Percentiles rank a stretch among this genome's conserved stretches.
phyloP scores from a whole-genome alignment of 2,113 vertebrate species.

The Rousettus leschenaultii region DNA sequence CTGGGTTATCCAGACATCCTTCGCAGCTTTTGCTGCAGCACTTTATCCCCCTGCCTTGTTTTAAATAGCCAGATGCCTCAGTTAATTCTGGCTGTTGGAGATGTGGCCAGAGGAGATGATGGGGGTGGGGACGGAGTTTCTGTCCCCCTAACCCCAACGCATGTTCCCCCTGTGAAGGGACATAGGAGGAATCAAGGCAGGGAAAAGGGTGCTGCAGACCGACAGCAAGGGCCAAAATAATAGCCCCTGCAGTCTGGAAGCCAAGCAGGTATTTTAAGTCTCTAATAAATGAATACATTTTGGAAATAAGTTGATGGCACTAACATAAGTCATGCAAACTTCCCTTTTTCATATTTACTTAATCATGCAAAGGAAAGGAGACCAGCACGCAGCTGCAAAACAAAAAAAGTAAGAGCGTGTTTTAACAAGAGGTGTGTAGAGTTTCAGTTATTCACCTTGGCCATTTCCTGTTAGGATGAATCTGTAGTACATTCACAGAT shows the following conservation, averaged over 20 bases:
- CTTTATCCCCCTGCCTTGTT: conserved; percentile 4
- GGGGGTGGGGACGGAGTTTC: neutral
- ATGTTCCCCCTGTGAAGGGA: neutral
- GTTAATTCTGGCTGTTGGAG: neutral
- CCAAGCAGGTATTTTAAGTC: neutral
- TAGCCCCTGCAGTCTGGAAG: neutral
- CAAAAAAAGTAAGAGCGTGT: neutral
- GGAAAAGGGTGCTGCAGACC: neutral
- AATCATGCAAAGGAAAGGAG: neutral
- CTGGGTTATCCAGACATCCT: conserved; percentile 74
- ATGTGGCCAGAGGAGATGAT: neutral
- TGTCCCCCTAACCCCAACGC: neutral
- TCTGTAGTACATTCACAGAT: accelerated
- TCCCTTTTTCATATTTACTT: conserved; percentile 10
- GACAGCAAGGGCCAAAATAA: neutral
- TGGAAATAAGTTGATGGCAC: neutral
- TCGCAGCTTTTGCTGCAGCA: conserved; percentile 42
- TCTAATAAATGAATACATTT: neutral
- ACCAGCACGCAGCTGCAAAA: neutral
- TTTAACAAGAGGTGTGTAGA: neutral
- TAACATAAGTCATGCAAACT: neutral
- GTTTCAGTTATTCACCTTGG: neutral
- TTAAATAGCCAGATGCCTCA: conserved; percentile 37
- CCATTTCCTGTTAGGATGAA: neutral
- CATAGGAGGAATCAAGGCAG: neutral